Evolutionary conservation across 2,113 vertebrate species (phyloP), one percentile per base, ranked within the genome.

Genomic region (Gobiocypris rarus): DNA sequence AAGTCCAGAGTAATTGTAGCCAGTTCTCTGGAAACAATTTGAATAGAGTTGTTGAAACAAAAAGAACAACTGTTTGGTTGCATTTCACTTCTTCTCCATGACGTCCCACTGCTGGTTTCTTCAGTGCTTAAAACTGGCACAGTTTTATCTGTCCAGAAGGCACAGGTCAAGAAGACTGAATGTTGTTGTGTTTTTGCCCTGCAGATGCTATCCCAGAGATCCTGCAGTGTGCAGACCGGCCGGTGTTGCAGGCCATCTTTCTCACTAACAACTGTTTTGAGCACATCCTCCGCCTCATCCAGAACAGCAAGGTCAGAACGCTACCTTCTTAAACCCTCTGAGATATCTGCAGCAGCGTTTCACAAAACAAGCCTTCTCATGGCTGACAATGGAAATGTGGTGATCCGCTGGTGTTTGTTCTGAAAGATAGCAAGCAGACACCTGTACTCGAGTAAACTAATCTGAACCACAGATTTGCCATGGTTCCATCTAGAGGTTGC

Each of bases 261-360:
- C 97, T 99, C 77, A 98, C 97, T 95, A 99, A 98, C 92, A 99
- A 99, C 92, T 99, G 98, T 93, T 99, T 98, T 5, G 98, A 99
- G 89, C 98, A 99, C 92, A 97, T 99, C 89, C 96, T 96, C 58
- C 93, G 97, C 17, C 96, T 99, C 81, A 95, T 99, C 87, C 98
- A 99, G 84, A 99, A 99, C 94, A 99, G 97, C 95, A 98, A 98
- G 97, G 98, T 99, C 89, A 50, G 92, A n/a, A 63, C 4, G 1
- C 3, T 26, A 24, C 11, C 67, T 14, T 10, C 38, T 48, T 50
- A n/a, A 58, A 24, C 58, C 14, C 43, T 15, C 28, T 74, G 31
- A 43, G 14, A 43, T 48, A 61, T 48, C n/a, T 28, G 58, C 75
- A 58, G n/a, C 74, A 34, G 74, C 1, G 6, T 19, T 48, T 81